Base-by-base conservation (phyloP, 2,797 vertebrate genomes). In the Halcyon smyrnensis region DNA sequence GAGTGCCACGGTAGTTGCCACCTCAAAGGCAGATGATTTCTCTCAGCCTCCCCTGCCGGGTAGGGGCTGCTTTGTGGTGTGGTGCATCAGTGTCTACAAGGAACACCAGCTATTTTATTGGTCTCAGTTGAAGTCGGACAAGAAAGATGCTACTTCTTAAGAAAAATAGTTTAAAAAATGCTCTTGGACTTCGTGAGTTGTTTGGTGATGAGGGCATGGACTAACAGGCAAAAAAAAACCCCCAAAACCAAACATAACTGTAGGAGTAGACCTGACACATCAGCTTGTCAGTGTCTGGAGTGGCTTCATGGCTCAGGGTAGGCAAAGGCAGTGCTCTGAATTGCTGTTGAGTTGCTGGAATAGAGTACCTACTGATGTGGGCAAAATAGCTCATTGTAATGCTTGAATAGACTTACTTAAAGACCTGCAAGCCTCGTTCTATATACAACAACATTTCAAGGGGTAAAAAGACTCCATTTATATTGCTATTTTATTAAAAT, bases 401-500 rank as follows among this genome's bases (percentile, higher is more conserved):
- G 84, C 70, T 84, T 64, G 51, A 69, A 89, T 53, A 67, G 92
- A 23, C 65, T 87, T 92, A 91, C 77, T 97, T 95, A 95, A 91
- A 84, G 90, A 84, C 77, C 60, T 87, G 45, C 1, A 46, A 88
- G 89, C 84, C 80, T 95, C 48, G 17, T 93, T 93, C 69, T 70
- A 32, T 68, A 65, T 43, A 87, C 64, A 71, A 74, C 70, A 91
- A 87, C 89, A 88, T 89, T 95, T 95, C 95, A 83, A 62, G 56
- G 84, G 76, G 69, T 80, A 90, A 95, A 94, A 94, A 65, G 80
- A 68, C 86, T 74, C 62, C 77, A 79, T 94, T 92, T 74, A 57
- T 96, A 50, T 92, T 63, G 78, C 90, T 86, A 25, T 88, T 94
- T 87, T 92, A 81, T 87, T 95, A 95, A 94, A 96, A 96, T 79